Base-by-base conservation (phyloP, 2,113 vertebrate species). In the Thymallus thymallus region DNA sequence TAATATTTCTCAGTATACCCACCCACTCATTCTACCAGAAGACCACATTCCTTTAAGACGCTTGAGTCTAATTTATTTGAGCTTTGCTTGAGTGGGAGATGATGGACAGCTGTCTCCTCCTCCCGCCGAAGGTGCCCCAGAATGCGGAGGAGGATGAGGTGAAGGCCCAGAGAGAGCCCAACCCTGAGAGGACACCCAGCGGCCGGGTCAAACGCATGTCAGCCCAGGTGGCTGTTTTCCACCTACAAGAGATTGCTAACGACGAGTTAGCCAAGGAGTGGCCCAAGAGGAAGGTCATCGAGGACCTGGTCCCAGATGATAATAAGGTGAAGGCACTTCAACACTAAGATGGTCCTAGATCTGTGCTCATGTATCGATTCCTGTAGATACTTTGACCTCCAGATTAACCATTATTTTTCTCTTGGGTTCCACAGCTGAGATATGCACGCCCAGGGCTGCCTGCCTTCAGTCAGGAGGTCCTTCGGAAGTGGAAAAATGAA, bases 231-330 rank as follows among this genome's bases (percentile, higher is more conserved):
- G 97, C 97, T 0, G 94, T 95, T 71, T 96, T 95, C 84, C 95
- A 98, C 84, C 89, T 98, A 76, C 95, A 96, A 32, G 96, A 98
- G 82, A 92, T 98, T 13, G 96, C 95, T 80, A 95, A 92, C 79
- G 95, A 94, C 51, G 96, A 98, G 18, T 90, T 97, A 80, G 93
- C 92, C 69, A 97, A 96, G 85, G 96, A 98, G 75, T 98, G 96
- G 96, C 95, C 96, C 62, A 97, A 96, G 90, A 95, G 95, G 78
- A 98, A 96, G 91, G 95, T 98, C 46, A 94, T 95, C 80, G 95
- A 93, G 12, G 96, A 98, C 88, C 90, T 98, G 80, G 96, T 98
- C 63, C 97, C 96, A 0, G 96, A 98, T 48, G 96, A 97, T 85
- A 92, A 95, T 56, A 93, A 94, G 91, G 93, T 85, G 13, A 68